Evolutionary conservation across 1,140 invertebrate genomes (phyloP).

Genomic region (silkworm (Bombyx mori)): ASM3026992v2 NC_085126.1:6393001-6393500

Average conservation of each 20-base stretch:
- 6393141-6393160: neutral
- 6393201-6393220: constrained; percentile 4
- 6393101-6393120: constrained; percentile 1
- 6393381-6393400: no score
- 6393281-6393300: constrained; percentile 10
- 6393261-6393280: constrained; percentile 15
- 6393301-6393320: constrained; percentile 1
- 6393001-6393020: constrained; percentile 1
- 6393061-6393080: constrained; percentile 11
- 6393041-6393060: constrained; percentile 16
- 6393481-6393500: no score
- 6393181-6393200: neutral
- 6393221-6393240: constrained; percentile 7
- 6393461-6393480: no score
- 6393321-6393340: constrained; percentile 11
- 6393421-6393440: no score
- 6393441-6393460: no score
- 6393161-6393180: neutral
- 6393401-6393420: no score
- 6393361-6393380: no score
- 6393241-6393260: constrained; percentile 7
- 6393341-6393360: constrained; percentile 8
- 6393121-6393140: neutral
- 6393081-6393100: constrained; percentile 7
- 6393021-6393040: neutral